Percentiles rank a stretch among this genome's conserved stretches.
Conservation (phyloP, 2,888 invertebrate genomes). For the Invenusta paracnida region DNA sequence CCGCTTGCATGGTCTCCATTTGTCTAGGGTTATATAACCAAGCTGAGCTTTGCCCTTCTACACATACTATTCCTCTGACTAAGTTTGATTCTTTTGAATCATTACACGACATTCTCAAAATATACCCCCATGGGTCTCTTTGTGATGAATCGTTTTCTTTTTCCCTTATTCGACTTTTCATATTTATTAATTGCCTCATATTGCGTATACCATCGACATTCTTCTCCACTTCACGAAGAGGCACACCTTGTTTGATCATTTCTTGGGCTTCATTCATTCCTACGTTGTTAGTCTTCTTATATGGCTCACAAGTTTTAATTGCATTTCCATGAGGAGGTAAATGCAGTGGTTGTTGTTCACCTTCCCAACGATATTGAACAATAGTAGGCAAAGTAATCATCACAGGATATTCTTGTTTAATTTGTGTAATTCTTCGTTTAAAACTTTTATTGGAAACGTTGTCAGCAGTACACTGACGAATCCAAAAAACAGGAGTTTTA, state of each 20-base stretch:
- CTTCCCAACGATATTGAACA: neutral
- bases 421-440: neutral
- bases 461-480: neutral
- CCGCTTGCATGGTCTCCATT: neutral
- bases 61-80: neutral
- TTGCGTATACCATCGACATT: neutral
- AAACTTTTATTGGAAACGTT: neutral
- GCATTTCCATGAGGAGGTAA: slow-evolving; percentile 18
- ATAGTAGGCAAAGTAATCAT: neutral
- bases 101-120: neutral
- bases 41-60: neutral
- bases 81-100: neutral
- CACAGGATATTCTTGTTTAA: neutral
- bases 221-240: neutral
- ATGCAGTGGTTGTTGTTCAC: neutral
- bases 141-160: neutral
- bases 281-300: neutral
- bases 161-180: neutral
- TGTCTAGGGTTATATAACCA: neutral
- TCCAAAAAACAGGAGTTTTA: neutral
- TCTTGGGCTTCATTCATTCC: neutral
- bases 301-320: neutral
- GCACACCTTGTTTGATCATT: neutral
- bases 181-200: neutral
- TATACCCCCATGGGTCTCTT: neutral